Base-by-base conservation (phyloP, 2,113 vertebrate species). In the Psammodynastes pulverulentus region DNA sequence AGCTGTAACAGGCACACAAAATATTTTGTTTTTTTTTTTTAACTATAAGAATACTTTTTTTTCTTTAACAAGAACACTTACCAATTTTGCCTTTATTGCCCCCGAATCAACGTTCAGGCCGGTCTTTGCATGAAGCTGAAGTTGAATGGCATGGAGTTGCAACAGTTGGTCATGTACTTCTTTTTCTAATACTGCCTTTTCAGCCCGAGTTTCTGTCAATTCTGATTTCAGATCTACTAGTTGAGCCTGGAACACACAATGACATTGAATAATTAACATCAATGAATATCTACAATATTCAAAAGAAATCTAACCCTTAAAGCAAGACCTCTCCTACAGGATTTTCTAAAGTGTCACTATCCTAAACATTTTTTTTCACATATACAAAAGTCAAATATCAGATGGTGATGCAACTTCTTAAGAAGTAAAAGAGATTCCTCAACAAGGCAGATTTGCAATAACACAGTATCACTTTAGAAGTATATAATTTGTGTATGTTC, bases 131-230 rank as follows among this genome's bases (percentile, higher is more conserved):
- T 99, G 99, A 0, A 99, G 98, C 96, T 99, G 98, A 91, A 99
- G 98, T 89, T 99, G 99, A 91, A 99, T 96, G 29, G 99, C 98
- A 2, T 99, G 98, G 17, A 99, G 95, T 43, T 99, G 98, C 84
- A 99, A 95, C 24, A 99, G 98, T 92, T 99, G 99, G 94, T 99
- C 98, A 0, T 99, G 99, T 26, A 99, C 98, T 96, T 99, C 99
- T 94, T 98, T 98, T 87, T 99, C 99, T 91, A 99, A 86, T 1
- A 98, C 98, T 0, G 95, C 95, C 89, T 98, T 98, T 95, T 99
- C 99, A 9, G 98, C 98, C 93, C 99, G 99, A 0, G 97, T 98
- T 84, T 99, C 99, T 1, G 98, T 99, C 97, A 99, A 95, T 96
- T 99, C 99, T 3, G 99, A 99, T 49, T 98, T 98, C 95, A 99